Evolutionary conservation across 2,797 vertebrate genomes (phyloP), one percentile per base, ranked within the genome.

Genomic region (Antrozous pallidus): DNA sequence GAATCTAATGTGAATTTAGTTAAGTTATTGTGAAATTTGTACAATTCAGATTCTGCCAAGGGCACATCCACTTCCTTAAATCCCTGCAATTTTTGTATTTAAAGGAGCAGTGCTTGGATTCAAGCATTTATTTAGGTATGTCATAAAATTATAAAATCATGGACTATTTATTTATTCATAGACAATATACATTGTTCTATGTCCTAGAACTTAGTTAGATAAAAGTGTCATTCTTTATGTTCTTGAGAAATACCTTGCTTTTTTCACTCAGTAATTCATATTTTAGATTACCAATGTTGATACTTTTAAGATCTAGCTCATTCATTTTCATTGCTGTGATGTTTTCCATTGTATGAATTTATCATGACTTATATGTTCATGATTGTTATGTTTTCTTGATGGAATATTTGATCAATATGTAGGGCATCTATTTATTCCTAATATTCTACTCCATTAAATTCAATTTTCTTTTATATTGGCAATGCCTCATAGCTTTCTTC

Each of bases 101-200:
- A 87, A 84, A 88, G 28, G 9, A 90, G 4, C 6, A 45, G 16
- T 84, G 38, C 73, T 20, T 56, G 20, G 38, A 90, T 74, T 73
- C 1, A 45, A 92, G 28, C 31, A 54, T 80, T 93, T 69, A 69
- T 81, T 93, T 58, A 96, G 93, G 51, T 63, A 85, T 28, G 2
- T 84, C 24, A 88, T 71, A 88, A 87, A 95, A 77, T 73, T 42
- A 90, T 91, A 82, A 84, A 82, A 83, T 67, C n/a, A 67, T 49
- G 10, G 45, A 51, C 13, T 56, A 26, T 33, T 11, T 67, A 71
- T 28, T 94, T 89, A 92, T 63, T 36, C 42, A 75, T 42, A 58
- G 51, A 38, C 18, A 75, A 26, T 58, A 82, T 33, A 38, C 45
- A 85, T 71, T 84, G 38, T 79, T 92, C 61, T 84, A 24, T 82